Base-by-base conservation (phyloP, 2,113 vertebrate species). In the Anoura caudifer region DNA sequence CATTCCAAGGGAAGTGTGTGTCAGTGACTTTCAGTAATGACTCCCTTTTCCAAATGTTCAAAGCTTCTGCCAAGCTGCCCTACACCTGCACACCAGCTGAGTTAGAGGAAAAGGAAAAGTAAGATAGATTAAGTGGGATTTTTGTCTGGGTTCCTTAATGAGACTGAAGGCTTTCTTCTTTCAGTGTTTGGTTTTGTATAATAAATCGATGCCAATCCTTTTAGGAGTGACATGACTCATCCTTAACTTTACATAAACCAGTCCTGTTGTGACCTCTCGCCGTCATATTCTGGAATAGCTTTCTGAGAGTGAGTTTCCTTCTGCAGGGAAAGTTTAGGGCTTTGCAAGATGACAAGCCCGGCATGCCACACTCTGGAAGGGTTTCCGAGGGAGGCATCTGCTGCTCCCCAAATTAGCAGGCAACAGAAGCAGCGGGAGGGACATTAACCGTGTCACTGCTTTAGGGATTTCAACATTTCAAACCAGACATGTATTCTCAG, bases 61-160 rank as follows among this genome's bases (percentile, higher is more conserved):
- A 98, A 98, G 90, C 69, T 91, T 91, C 80, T 97, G 98, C 97
- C 91, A 97, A 98, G 97, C 96, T 93, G 94, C 87, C 96, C 91
- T 97, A 97, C 97, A 98, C 98, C 97, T 98, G 98, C 97, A 98
- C 93, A 95, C 82, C 98, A 98, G 98, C 97, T 98, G 98, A 98
- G 95, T 14, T 91, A 92, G 92, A 98, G 97, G 16, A 96, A 97
- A 98, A 97, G 94, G 11, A 96, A 98, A 96, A 97, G 94, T 72
- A 96, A 97, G 93, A 97, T 80, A 90, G 97, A 98, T 98, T 97
- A 97, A 98, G 91, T 90, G 90, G 93, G 98, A 98, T 98, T 98
- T 98, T 83, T 98, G 89, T 98, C 88, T 97, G 97, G 90, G 75
- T 92, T 98, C 90, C 82, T 97, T 97, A 97, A 95, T 96, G 94